Base-by-base conservation (phyloP, 2,888 invertebrate species). In the Agrochola litura region DNA sequence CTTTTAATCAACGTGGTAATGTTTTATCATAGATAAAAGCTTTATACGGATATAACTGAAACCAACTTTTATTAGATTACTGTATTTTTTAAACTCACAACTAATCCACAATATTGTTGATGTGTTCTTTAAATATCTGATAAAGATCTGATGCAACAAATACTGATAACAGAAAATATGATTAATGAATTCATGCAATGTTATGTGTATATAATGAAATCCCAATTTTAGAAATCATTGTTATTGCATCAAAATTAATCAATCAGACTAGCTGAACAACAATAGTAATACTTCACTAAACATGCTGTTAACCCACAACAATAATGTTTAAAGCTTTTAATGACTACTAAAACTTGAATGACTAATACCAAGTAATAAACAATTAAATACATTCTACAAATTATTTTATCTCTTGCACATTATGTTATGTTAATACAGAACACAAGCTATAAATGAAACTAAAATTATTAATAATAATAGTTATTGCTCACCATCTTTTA, bases 401-500 rank as follows among this genome's bases (percentile, higher is more conserved):
- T 19, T 12, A 1, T 19, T 56, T 6, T 5, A n/a, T 22, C 3
- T 30, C 8, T 30, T 14, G 2, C 41, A 25, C 30, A 60, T 8
- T 49, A 5, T 16, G 9, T n/a, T 30, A 12, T 54, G 12, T 19
- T 73, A 37, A 61, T 37, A 25, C 8, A 66, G 6, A 43, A 43
- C 14, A 54, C 22, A 6, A 46, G 25, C 30, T 25, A 8, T 14
- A 37, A 10, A 54, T 68, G 0, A 46, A 22, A 46, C 54, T 14
- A 4, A 54, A 54, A 54, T 46, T 0, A 19, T 37, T 5, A 60
- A 58, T 25, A 58, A 43, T 52, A 70, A 37, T 37, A 72, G 37
- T 22, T 60, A 66, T 37, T 61, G n/a, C 79, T 79, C 73, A 79
- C 79, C 99, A 97, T 99, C 99, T 95, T 98, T 98, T 82, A 99